phyloP scores from a whole-genome alignment of 2,113 vertebrate genomes.

The Oryzias curvinotus region DNA sequence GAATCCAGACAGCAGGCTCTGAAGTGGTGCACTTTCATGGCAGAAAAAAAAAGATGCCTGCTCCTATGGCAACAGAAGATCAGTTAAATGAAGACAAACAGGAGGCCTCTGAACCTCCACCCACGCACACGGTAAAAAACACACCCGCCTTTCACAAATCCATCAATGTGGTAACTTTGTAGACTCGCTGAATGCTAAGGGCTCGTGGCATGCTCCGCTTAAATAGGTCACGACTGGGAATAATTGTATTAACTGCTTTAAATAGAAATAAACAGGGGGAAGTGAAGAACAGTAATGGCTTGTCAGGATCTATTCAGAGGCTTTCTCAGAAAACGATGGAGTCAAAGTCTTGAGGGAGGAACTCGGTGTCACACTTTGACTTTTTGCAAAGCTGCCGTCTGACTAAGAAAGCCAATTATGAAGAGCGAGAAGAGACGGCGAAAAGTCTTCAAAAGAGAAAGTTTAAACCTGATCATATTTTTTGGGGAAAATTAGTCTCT shows the following conservation, averaged over 20 bases:
- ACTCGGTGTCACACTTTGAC: conserved; percentile 49
- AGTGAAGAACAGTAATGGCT: conserved; percentile 62
- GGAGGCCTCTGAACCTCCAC: conserved; percentile 76
- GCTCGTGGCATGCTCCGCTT: conserved; percentile 61
- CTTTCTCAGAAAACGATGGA: conserved; percentile 59
- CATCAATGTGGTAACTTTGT: conserved; percentile 71
- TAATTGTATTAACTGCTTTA: conserved; percentile 75
- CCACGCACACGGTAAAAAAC: conserved; percentile 68
- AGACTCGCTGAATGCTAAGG: conserved; percentile 68
- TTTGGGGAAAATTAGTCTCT: conserved; percentile 53
- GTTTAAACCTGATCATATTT: conserved; percentile 55
- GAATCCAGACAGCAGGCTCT: conserved; percentile 58
- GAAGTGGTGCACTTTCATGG: conserved; percentile 66
- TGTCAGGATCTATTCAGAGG: conserved; percentile 62
- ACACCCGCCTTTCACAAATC: conserved; percentile 70
- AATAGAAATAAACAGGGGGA: conserved; percentile 74
- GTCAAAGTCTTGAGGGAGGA: conserved; percentile 58
- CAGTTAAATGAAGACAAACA: conserved; percentile 77
- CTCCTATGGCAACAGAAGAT: conserved; percentile 78
- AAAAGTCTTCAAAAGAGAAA: conserved; percentile 24
- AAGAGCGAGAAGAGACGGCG: conserved; percentile 32
- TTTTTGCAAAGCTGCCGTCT: conserved; percentile 55
- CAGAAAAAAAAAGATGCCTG: conserved; percentile 48
- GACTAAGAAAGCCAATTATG: conserved; percentile 67
- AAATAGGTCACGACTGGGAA: conserved; percentile 77